Evolutionary conservation across 2,888 invertebrate genomes (phyloP), one percentile per base, ranked within the genome.

Genomic region (Zonitis immaculata): DNA sequence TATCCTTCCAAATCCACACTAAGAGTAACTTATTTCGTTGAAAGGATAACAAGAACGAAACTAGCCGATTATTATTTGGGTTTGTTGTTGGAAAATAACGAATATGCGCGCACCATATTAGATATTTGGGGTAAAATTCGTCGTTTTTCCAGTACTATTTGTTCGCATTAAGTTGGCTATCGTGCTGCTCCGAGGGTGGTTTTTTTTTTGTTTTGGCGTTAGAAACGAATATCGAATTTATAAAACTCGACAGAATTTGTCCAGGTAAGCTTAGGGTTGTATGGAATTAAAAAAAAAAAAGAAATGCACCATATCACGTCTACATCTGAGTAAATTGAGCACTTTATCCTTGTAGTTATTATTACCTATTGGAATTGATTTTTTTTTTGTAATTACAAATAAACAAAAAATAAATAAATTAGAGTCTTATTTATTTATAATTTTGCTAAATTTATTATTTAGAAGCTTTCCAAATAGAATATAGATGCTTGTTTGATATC

Each of bases 101-200:
- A 71, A 67, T 71, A 70, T 73, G 73, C 73, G 73, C 73, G 68
- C 56, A 67, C 56, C 58, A 56, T 59, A 60, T 64, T 63, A 68
- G 65, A 67, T 64, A n/a, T n/a, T n/a, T n/a, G n/a, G n/a, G n/a
- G n/a, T n/a, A n/a, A 63, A 67, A 70, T 71, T 73, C 73, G 71
- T n/a, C 71, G 73, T 74, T 75, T 35, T 72, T 73, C n/a, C 73
- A 71, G 73, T 71, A 65, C 72, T 73, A 73, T 75, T 74, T 75
- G 65, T 63, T 70, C 66, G 64, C 75, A 75, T 72, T 76, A 76
- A 76, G 76, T 76, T 76, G 75, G 75, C 74, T 69, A 71, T 69
- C 75, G 76, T 76, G 75, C 70, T 72, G 66, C 73, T 73, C 68
- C 67, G 66, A 75, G 73, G 76, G 75, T 73, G 75, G 71, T 74